These are phyloP conservation scores for Digitonthophagus gazella DNA, from an alignment of 2,888 invertebrate species.

Conservation along the genomic window DNA sequence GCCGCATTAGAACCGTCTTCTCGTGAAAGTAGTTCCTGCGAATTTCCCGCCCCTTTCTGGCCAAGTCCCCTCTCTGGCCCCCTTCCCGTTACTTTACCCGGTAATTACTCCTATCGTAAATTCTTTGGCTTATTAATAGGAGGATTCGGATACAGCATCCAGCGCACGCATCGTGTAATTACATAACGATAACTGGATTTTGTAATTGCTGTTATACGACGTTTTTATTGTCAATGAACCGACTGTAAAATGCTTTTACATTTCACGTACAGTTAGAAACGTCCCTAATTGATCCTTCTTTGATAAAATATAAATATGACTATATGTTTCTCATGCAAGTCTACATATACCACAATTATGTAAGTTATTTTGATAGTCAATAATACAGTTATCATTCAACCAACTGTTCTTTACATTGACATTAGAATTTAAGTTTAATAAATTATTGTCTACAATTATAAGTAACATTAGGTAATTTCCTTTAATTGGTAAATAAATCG, in stretches of 20 bases:
- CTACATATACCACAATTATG: too few species aligned
- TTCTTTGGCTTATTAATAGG: slow-evolving; percentile 10
- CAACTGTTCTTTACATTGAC: too few species aligned
- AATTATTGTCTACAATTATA: too few species aligned
- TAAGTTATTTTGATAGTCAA: too few species aligned
- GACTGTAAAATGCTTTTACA: neutral
- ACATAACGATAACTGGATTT: slow-evolving; percentile 5
- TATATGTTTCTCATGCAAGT: too few species aligned
- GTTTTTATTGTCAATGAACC: neutral
- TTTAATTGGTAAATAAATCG: too few species aligned
- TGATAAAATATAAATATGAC: neutral
- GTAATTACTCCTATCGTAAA: slow-evolving; percentile 15
- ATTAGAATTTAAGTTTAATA: too few species aligned
- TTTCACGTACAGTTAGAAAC: neutral
- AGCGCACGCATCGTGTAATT: neutral
- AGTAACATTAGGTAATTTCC: too few species aligned
- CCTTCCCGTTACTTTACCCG: neutral
- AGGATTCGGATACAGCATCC: neutral
- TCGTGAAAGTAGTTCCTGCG: neutral
- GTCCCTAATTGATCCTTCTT: neutral
- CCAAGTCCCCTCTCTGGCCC: neutral
- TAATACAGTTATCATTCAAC: too few species aligned
- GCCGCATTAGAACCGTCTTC: slow-evolving; percentile 8
- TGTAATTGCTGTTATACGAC: neutral
- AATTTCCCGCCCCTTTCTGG: neutral